phyloP scores from a whole-genome alignment of 2,113 vertebrate genomes.

The Podarcis raffonei region DNA sequence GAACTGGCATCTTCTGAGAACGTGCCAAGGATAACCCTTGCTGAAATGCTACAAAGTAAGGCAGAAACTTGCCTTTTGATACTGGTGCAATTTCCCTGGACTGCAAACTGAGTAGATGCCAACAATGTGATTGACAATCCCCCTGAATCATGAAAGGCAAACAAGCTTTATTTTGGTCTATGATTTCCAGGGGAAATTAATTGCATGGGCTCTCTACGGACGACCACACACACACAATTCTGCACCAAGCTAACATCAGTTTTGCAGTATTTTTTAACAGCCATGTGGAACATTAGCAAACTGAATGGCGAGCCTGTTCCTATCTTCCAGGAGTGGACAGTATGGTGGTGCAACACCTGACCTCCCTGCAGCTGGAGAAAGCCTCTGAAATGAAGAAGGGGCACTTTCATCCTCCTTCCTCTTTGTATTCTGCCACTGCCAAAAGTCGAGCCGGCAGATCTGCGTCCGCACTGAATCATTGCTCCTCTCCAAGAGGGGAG shows the following conservation, averaged over 20 bases:
- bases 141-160: conserved; percentile 48
- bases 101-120: conserved; percentile 3
- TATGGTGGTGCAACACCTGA: too few relatives aligned
- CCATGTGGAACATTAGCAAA: background rate
- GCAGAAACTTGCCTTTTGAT: conserved; percentile 36
- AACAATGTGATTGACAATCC: conserved; percentile 42
- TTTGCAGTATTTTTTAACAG: background rate
- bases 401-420: too few relatives aligned
- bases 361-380: too few relatives aligned
- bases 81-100: conserved; percentile 47
- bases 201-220: background rate
- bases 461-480: too few relatives aligned
- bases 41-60: conserved; percentile 8
- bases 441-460: too few relatives aligned
- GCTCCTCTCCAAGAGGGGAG: too few relatives aligned
- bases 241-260: background rate
- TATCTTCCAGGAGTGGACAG: background rate
- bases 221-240: background rate
- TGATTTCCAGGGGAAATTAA: background rate
- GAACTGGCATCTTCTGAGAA: conserved; percentile 15
- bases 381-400: too few relatives aligned
- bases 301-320: background rate
- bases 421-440: too few relatives aligned
- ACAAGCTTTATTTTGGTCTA: conserved; percentile 33
- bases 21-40: background rate